These are phyloP conservation scores for Bufo bufo DNA, from an alignment of 2,113 vertebrate species.

Conservation along the genomic window DNA sequence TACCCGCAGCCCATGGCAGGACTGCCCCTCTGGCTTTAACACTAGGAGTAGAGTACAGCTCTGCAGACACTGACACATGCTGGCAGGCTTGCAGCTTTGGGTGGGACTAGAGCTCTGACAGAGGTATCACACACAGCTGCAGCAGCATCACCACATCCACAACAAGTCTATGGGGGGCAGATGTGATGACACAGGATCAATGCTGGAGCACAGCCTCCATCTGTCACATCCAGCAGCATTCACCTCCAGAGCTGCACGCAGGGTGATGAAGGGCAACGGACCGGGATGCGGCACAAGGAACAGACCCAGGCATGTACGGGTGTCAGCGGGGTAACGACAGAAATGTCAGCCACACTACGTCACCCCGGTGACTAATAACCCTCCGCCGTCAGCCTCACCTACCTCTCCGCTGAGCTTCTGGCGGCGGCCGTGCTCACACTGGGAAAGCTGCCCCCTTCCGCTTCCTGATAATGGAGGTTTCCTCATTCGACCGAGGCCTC, in stretches of 20 bases:
- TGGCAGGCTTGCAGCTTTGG: too few relatives aligned
- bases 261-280: not conserved
- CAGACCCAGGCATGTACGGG: not conserved
- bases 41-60: too few relatives aligned
- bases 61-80: too few relatives aligned
- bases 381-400: not conserved
- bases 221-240: too few relatives aligned
- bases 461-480: not conserved
- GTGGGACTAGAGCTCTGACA: too few relatives aligned
- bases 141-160: too few relatives aligned
- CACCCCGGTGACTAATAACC: not conserved
- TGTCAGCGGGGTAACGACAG: not conserved
- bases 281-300: not conserved
- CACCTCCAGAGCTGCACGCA: not conserved
- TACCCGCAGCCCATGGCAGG: too few relatives aligned
- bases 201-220: too few relatives aligned
- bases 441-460: not conserved
- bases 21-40: too few relatives aligned
- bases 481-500: slow-evolving; percentile 39
- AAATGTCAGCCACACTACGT: not conserved
- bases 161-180: too few relatives aligned
- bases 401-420: not conserved
- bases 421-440: not conserved
- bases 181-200: too few relatives aligned
- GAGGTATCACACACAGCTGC: too few relatives aligned